Conservation (phyloP, 2,888 invertebrate genomes). For the Anorthoa munda region DNA sequence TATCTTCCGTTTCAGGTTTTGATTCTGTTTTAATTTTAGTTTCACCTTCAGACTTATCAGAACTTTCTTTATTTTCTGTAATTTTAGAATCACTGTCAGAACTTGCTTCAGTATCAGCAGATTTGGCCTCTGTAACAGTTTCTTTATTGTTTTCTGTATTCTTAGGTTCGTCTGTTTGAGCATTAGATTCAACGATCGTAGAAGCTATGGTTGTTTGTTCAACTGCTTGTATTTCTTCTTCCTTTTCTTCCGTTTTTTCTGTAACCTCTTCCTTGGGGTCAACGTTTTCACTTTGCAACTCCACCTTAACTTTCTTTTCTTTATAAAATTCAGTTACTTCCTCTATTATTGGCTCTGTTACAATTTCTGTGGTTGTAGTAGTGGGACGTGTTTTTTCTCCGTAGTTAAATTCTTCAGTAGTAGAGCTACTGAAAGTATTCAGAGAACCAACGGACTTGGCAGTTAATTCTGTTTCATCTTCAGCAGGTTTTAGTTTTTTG, state of each 20-base stretch:
- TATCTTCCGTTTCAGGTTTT: slow-evolving; percentile 39
- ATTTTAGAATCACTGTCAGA: slow-evolving; percentile 3
- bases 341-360: slow-evolving; percentile 65
- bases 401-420: slow-evolving; percentile 78
- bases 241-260: slow-evolving; percentile 54
- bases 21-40: slow-evolving; percentile 20
- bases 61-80: slow-evolving; percentile 12
- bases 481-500: slow-evolving; percentile 80
- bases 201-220: slow-evolving; percentile 43
- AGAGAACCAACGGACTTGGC: slow-evolving; percentile 76
- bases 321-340: slow-evolving; percentile 68
- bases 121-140: slow-evolving; percentile 1
- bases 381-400: slow-evolving; percentile 79
- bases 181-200: slow-evolving; percentile 3
- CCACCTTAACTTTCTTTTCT: slow-evolving; percentile 49
- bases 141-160: slow-evolving; percentile 23
- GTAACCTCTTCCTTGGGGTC: slow-evolving; percentile 51
- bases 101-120: slow-evolving; percentile 13
- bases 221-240: slow-evolving; percentile 51
- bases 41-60: slow-evolving; percentile 2
- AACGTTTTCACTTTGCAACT: slow-evolving; percentile 26
- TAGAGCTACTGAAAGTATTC: slow-evolving; percentile 67
- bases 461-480: slow-evolving; percentile 76
- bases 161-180: slow-evolving; percentile 6
- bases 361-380: slow-evolving; percentile 66